Percentiles rank a stretch among this genome's conserved stretches.
phyloP scores from a whole-genome alignment of 2,113 vertebrate genomes.

The Melierax canorus region DNA sequence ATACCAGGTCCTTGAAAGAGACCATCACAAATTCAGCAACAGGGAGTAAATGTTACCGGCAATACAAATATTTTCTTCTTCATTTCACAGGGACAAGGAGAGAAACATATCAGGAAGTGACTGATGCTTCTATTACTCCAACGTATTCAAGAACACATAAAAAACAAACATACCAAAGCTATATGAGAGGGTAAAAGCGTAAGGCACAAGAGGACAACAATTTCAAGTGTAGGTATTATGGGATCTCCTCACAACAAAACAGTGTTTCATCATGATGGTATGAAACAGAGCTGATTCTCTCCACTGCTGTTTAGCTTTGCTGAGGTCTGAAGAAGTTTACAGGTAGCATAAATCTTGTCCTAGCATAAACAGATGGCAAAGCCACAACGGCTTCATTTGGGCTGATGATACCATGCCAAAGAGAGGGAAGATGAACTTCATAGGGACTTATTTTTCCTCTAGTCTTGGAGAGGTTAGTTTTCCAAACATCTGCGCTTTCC shows the following conservation, averaged over 20 bases:
- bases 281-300: neutral
- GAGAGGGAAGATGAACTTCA: neutral
- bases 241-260: neutral
- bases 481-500: slow-evolving; percentile 37
- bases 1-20: neutral
- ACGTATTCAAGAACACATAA: neutral
- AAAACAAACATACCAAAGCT: neutral
- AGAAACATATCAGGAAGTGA: neutral
- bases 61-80: neutral
- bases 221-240: neutral
- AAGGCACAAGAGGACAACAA: neutral
- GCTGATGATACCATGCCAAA: neutral
- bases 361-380: neutral
- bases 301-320: neutral
- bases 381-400: neutral
- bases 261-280: neutral
- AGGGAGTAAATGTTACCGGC: neutral
- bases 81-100: neutral
- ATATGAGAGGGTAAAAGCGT: neutral
- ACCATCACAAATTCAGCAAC: neutral
- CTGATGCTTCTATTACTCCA: neutral
- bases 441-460: neutral
- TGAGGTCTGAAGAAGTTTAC: neutral
- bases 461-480: slow-evolving; percentile 26
- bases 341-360: neutral